Evolutionary conservation across 2,797 vertebrate genomes (phyloP), one percentile per base, ranked within the genome.

Genomic region (Nannoperca obscura): DNA sequence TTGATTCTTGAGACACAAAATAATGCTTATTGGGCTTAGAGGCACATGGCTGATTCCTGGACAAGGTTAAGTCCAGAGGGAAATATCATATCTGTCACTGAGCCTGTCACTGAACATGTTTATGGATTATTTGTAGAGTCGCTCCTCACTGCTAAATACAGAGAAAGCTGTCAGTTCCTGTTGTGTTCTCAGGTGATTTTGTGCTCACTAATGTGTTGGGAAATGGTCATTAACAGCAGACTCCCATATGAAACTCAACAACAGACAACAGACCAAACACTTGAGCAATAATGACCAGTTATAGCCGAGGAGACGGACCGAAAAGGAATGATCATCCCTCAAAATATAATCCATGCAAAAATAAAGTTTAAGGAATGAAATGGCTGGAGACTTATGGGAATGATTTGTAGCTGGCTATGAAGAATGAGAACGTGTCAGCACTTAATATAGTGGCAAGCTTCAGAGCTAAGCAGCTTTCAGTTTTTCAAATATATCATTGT

Each of bases 1-100:
- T 94, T 92, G 91, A 95, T 94, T 94, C 91, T 86, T 63, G 72
- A 88, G 88, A 91, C 86, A 86, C 47, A 84, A 88, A 91, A 92
- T 90, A 90, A 92, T 93, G 89, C 89, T 88, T 89, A 91, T 92
- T 91, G 86, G 89, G 76, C 86, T 85, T 85, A 80, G 82, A 90
- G 80, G 82, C 82, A 88, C 84, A 90, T 83, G 79, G 88, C 82
- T 88, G 86, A 82, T 86, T 91, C 76, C 85, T 90, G 87, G 83
- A 86, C 91, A 94, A 92, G 90, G 92, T 93, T 90, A 93, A 87
- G 86, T 76, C 85, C 76, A 74, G 66, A 59, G 78, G 82, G 82
- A 86, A 79, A 90, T 81, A 87, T 90, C 77, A 86, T 75, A 81
- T 91, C 62, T 80, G 88, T 86, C 79, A 88, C 86, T 49, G 66